Conservation (phyloP, 2,797 vertebrate genomes). For the Okamejei kenojei region DNA sequence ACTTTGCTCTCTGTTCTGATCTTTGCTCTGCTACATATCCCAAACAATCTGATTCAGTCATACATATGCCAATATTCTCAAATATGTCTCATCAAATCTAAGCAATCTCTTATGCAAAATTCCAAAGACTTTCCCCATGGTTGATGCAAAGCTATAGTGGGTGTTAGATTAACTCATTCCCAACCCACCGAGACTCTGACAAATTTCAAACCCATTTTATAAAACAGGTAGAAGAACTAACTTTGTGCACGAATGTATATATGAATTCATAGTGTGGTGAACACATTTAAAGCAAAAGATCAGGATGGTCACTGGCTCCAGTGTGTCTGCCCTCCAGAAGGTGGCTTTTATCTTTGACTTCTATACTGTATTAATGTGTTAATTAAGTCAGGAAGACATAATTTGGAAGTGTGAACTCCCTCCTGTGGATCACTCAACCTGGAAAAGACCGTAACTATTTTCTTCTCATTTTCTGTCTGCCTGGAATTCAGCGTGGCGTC, state of each 20-base stretch:
- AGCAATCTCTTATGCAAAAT: not conserved
- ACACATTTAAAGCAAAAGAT: constrained; percentile 8
- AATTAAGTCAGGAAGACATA: constrained; percentile 26
- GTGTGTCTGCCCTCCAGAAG: constrained; percentile 23
- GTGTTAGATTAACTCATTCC: not conserved
- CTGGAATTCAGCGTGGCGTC: constrained; percentile 12
- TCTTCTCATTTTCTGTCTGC: constrained; percentile 18
- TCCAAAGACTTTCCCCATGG: not conserved
- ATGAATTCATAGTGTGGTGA: not conserved
- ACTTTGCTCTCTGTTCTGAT: too few relatives aligned
- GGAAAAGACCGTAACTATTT: constrained; percentile 4
- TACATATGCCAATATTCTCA: not conserved
- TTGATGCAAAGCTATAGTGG: not conserved
- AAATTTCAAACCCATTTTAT: not conserved
- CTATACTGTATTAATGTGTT: constrained; percentile 25
- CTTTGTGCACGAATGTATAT: not conserved
- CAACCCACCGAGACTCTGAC: not conserved
- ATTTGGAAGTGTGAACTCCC: constrained; percentile 23
- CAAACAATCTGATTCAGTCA: not conserved
- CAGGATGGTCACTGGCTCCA: constrained; percentile 15
- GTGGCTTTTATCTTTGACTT: constrained; percentile 25
- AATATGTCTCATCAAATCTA: not conserved
- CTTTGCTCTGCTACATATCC: not conserved
- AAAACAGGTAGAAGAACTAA: not conserved
- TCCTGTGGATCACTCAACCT: constrained; percentile 23